Evolutionary conservation across 64 coral and sea anemone genomes (phyloP), one percentile per base, ranked within the genome.

Genomic region (Pocillopora verrucosa): DNA sequence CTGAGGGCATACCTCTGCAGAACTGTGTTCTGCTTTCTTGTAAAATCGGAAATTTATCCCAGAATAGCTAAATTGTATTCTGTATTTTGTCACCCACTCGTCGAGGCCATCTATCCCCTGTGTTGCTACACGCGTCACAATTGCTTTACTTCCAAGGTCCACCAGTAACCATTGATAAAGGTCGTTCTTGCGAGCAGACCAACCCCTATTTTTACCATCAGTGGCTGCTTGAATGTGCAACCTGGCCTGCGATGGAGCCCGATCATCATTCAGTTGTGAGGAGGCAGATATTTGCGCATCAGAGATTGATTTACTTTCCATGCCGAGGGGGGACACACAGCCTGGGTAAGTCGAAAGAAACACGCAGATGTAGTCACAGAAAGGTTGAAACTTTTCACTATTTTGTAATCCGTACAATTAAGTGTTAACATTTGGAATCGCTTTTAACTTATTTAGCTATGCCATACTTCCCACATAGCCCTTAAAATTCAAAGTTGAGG

Each of bases 41-140:
- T 94, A 93, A 45, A 75, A 72, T 9, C 17, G 45, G n/a, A 89
- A 93, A 1, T 73, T 24, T 1, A 84, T 36, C 11, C 89, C 93
- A 64, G 90, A 60, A 72, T 80, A 84, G 36, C 93, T 87, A 34
- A 87, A 91, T 16, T 83, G 45, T 59, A 94, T n/a, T 41, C 72
- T 80, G 17, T 91, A 94, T 17, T 75, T 82, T 35, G 60, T 94
- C 19, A 94, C 93, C 93, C 93, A 94, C 65, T 94, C 82, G 25
- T 15, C 26, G 56, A 9, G 0, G 15, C 87, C 93, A 67, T 79
- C 34, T 58, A 88, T 88, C 1, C 93, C 93, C 36, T 90, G 93
- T 9, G 93, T 94, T 24, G 82, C 82, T 37, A 91, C 77, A 41
- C 65, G 56, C 9, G 93, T 94, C 9, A 94, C 83, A 51, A 87